A percentile compares a stretch with the other conserved stretches of the same genome.
phyloP scores from a whole-genome alignment of 2,797 vertebrate genomes.

The Xenentodon cancila region DNA sequence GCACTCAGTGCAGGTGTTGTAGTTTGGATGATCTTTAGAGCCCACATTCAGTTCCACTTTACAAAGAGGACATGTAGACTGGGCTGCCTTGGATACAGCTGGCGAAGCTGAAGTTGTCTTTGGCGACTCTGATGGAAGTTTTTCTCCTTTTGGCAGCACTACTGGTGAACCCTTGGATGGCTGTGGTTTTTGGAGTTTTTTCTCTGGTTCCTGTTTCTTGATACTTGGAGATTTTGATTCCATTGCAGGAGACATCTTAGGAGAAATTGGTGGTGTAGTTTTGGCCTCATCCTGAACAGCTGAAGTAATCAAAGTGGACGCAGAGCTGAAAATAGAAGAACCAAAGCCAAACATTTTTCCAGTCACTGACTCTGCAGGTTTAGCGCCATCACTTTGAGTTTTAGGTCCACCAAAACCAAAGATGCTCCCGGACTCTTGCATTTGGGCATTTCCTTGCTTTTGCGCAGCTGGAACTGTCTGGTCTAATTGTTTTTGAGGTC shows the following conservation, averaged over 20 bases:
- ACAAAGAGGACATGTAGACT: conserved; percentile 89
- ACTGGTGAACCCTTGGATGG: conserved; percentile 38
- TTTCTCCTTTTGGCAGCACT: conserved; percentile 56
- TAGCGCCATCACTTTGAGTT: conserved; percentile 79
- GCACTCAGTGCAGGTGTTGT: conserved; percentile 92
- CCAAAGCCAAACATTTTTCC: conserved; percentile 96
- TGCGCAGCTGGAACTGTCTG: conserved; percentile 54
- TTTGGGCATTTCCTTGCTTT: conserved; percentile 62
- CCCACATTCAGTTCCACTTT: conserved; percentile 88
- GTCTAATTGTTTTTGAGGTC: conserved; percentile 57
- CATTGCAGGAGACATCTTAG: conserved; percentile 72
- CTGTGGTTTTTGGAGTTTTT: conserved; percentile 53
- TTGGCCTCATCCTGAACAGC: conserved; percentile 78
- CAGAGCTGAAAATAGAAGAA: conserved; percentile 93
- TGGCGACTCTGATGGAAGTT: conserved; percentile 41
- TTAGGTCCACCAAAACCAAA: conserved; percentile 67
- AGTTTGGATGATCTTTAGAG: conserved; percentile 89
- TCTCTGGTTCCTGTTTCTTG: conserved; percentile 57
- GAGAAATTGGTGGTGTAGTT: conserved; percentile 74
- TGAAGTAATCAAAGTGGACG: conserved; percentile 91
- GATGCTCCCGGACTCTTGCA: conserved; percentile 64
- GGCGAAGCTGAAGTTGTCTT: conserved; percentile 51
- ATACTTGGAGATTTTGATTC: conserved; percentile 45
- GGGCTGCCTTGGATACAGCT: conserved; percentile 55
- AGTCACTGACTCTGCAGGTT: conserved; percentile 87